These are phyloP conservation scores for Notolepis coatsorum DNA, from an alignment of 2,797 vertebrate genomes.

Conservation along the genomic window DNA sequence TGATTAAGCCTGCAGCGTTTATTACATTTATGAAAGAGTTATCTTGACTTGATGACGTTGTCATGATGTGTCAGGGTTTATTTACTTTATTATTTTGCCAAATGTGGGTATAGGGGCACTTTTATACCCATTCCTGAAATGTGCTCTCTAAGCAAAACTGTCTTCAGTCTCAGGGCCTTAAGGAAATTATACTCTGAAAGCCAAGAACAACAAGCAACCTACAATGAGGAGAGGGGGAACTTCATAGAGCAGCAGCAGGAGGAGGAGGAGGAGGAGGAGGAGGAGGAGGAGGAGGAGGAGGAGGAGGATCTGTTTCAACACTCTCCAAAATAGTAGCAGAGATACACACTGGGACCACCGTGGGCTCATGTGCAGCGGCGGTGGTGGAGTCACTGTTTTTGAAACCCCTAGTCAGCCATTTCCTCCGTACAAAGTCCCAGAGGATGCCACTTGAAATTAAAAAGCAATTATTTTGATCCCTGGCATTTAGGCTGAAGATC, in stretches of 20 bases:
- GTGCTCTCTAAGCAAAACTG: slow-evolving; percentile 60
- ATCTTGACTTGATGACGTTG: not conserved
- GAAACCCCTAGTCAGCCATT: slow-evolving; percentile 54
- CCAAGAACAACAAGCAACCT: slow-evolving; percentile 75
- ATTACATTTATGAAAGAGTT: not conserved
- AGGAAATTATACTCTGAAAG: slow-evolving; percentile 73
- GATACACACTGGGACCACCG: slow-evolving; percentile 47
- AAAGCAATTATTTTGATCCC: slow-evolving; percentile 66
- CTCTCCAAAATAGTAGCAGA: slow-evolving; percentile 62
- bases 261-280: slow-evolving; percentile 18
- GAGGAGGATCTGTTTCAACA: slow-evolving; percentile 56
- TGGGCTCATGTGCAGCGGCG: slow-evolving; percentile 31
- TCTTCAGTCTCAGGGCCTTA: slow-evolving; percentile 46
- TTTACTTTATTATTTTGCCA: slow-evolving; percentile 29
- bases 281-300: not conserved
- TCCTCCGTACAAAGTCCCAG: slow-evolving; percentile 56
- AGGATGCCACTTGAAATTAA: slow-evolving; percentile 58
- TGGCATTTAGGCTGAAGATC: slow-evolving; percentile 45
- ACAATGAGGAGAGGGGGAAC: slow-evolving; percentile 54
- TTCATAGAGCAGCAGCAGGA: slow-evolving; percentile 43
- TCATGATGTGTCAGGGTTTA: not conserved
- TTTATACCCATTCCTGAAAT: slow-evolving; percentile 54
- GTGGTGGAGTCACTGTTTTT: slow-evolving; percentile 24
- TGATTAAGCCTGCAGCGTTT: no score
- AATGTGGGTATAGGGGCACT: slow-evolving; percentile 15